Conservation (phyloP, 1,140 invertebrate species). For the Hypothenemus hampei region DNA sequence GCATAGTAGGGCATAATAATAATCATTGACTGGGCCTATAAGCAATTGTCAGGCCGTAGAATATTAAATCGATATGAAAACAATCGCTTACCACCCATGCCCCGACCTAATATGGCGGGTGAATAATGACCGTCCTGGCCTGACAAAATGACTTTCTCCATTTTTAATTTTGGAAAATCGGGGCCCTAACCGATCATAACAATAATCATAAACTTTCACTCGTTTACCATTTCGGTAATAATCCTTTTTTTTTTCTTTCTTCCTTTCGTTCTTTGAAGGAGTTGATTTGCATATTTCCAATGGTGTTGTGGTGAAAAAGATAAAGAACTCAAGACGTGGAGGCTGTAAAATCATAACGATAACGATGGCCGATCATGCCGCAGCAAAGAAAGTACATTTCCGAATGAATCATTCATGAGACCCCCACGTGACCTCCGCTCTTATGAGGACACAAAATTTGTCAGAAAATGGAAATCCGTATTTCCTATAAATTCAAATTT, state of each 20-base stretch:
- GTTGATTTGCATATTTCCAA: neutral
- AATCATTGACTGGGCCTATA: too few relatives aligned
- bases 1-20: too few relatives aligned
- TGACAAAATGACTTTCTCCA: neutral
- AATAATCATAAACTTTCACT: slow-evolving; percentile 1
- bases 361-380: neutral
- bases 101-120: neutral
- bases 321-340: neutral
- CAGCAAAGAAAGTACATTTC: neutral
- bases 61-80: too few relatives aligned
- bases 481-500: too few relatives aligned
- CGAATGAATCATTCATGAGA: neutral
- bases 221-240: neutral
- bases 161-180: neutral
- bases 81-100: too few relatives aligned
- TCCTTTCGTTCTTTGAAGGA: neutral
- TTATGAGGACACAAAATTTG: too few relatives aligned
- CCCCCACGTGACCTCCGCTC: neutral
- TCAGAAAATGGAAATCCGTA: too few relatives aligned
- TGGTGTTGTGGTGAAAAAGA: neutral
- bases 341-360: too few relatives aligned
- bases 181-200: too few relatives aligned
- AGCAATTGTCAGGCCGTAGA: too few relatives aligned
- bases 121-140: neutral
- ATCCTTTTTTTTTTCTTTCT: neutral